Evolutionary conservation across 92 coral and sea anemone species (phyloP), one percentile per base, ranked within the genome.

Genomic region (Porites lobata): DNA sequence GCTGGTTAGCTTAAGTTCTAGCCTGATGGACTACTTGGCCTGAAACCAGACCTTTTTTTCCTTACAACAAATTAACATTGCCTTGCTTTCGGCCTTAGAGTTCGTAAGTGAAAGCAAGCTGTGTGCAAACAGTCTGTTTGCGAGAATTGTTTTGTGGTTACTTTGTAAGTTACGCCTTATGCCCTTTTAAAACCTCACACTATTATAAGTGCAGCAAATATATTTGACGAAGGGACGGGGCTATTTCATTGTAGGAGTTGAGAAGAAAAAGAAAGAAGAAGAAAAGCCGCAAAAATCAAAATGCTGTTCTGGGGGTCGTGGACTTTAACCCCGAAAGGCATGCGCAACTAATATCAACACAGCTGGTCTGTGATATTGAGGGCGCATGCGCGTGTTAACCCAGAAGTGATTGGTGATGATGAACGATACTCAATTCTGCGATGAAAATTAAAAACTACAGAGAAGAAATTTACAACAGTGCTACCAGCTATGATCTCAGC

Each of bases 271-370:
- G 68, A 75, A 74, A 20, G 87, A 32, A 59, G 87, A 83, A 50
- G 87, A 74, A 52, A 63, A 84, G 10, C 14, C 38, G 1, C 80
- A 14, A 15, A 74, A 75, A 54, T 51, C 87, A 47, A 75, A 73
- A 21, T 84, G 87, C 53, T 84, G 87, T 64, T 9, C 78, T 43
- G 80, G 80, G 21, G 87, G 80, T 13, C 87, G 87, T 17, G 78
- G 87, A 9, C 87, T 59, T 9, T 84, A 84, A 59, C n/a, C 8
- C 7, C 69, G 15, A 52, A 8, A 58, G 24, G 65, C 86, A 57
- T 69, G 77, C 68, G 85, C 11, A 53, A 50, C 15, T 8, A 3
- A 38, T 51, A 82, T 18, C 58, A 11, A 9, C 38, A 38, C 86
- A 69, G 78, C 78, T 69, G 78, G 78, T 81, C 76, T 81, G 85